Evolutionary conservation across 2,888 invertebrate genomes (phyloP).

Genomic region (Drosophila nr. fundita): DNA sequence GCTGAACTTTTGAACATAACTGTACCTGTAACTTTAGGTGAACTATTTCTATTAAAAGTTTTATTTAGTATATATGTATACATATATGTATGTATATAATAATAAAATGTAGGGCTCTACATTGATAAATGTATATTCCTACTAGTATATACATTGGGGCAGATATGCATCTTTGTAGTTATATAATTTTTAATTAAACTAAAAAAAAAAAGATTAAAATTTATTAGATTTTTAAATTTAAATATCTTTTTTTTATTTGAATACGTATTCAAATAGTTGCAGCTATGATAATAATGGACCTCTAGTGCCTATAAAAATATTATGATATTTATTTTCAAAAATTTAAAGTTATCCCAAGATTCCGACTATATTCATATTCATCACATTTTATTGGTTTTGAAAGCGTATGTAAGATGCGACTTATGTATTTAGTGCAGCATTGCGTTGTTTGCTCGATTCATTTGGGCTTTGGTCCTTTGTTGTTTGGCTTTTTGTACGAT

Average conservation of each 20-base stretch:
- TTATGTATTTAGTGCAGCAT: not conserved
- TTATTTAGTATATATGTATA: not conserved
- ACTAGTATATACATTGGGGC: not conserved
- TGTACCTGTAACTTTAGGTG: not conserved
- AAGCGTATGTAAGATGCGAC: slow-evolving; percentile 28
- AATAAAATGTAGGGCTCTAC: not conserved
- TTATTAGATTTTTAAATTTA: not conserved
- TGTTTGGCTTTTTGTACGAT: slow-evolving; percentile 34
- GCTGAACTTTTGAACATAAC: not conserved
- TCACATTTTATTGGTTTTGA: not conserved
- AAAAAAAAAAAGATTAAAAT: not conserved
- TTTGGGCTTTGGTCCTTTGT: slow-evolving; percentile 43
- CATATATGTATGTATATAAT: too few species aligned
- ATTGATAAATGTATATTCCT: not conserved
- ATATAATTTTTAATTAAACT: not conserved
- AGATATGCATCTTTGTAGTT: too few species aligned
- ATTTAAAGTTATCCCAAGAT: not conserved
- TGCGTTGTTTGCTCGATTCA: slow-evolving; percentile 46
- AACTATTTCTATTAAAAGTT: not conserved
- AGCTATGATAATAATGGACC: not conserved
- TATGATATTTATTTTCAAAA: fast-evolving
- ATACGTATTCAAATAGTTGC: not conserved
- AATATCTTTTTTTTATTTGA: not conserved
- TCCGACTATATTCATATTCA: not conserved
- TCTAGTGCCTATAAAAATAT: not conserved